Conservation (phyloP, 2,888 invertebrate genomes). For the Zygogramma bicolorata region DNA sequence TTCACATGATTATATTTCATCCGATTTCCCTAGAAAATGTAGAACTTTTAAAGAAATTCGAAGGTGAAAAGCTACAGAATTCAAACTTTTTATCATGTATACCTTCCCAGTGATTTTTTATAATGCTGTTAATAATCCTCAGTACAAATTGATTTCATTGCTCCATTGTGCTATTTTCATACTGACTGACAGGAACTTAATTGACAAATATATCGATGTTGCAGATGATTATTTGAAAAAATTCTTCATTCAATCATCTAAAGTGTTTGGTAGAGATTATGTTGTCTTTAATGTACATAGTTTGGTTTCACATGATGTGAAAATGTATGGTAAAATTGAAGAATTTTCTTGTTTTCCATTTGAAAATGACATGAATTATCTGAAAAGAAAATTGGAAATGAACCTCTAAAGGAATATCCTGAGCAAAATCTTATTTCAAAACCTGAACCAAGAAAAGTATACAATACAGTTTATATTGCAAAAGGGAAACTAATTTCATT, state of each 20-base stretch:
- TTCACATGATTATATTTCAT: slow-evolving; percentile 9
- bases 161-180: slow-evolving; percentile 30
- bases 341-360: slow-evolving; percentile 25
- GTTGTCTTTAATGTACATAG: slow-evolving; percentile 22
- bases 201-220: slow-evolving; percentile 17
- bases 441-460: no score
- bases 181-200: slow-evolving; percentile 11
- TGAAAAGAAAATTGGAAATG: slow-evolving; percentile 12
- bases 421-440: no score
- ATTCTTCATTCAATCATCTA: slow-evolving; percentile 13
- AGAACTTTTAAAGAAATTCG: slow-evolving; percentile 25
- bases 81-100: slow-evolving; percentile 22
- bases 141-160: slow-evolving; percentile 23
- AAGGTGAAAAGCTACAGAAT: slow-evolving; percentile 33
- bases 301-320: slow-evolving; percentile 18
- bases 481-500: no score
- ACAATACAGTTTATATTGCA: no score
- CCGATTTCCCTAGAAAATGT: slow-evolving; percentile 19
- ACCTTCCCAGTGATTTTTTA: slow-evolving; percentile 15
- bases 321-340: slow-evolving; percentile 22
- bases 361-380: slow-evolving; percentile 24
- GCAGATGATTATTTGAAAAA: slow-evolving; percentile 17
- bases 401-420: no score
- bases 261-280: slow-evolving; percentile 10
- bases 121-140: slow-evolving; percentile 9